phyloP scores from a whole-genome alignment of 2,888 invertebrate species.

The Orthosia incerta region DNA sequence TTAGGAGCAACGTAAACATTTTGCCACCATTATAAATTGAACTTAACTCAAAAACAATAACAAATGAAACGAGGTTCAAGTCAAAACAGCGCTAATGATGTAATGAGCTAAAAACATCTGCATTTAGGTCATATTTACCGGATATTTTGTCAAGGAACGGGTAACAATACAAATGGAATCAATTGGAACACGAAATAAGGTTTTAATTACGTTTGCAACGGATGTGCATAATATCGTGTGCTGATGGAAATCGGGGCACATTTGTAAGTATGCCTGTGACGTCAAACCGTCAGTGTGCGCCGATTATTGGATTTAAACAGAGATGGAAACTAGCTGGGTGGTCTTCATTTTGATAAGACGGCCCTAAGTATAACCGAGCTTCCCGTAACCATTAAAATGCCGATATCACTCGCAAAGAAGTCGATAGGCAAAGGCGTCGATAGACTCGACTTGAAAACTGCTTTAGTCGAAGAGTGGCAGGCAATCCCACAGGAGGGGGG shows the following conservation, averaged over 20 bases:
- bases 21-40: conserved; percentile 19
- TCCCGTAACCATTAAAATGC: not conserved
- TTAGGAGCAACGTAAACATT: conserved; percentile 21
- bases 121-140: conserved; percentile 71
- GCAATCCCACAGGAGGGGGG: too few species aligned
- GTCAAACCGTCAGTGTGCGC: not conserved
- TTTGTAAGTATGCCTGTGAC: conserved; percentile 11
- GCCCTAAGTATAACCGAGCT: not conserved
- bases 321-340: conserved; percentile 1
- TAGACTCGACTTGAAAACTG: too few species aligned
- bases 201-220: conserved; percentile 51
- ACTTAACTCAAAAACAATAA: conserved; percentile 40
- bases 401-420: too few species aligned
- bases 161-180: conserved; percentile 49
- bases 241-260: conserved; percentile 23
- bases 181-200: conserved; percentile 13
- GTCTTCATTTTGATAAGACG: not conserved
- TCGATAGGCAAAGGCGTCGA: too few species aligned
- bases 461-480: too few species aligned
- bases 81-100: conserved; percentile 61
- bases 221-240: conserved; percentile 31
- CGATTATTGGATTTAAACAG: not conserved
- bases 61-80: conserved; percentile 51
- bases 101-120: conserved; percentile 69
- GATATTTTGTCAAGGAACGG: conserved; percentile 63